Evolutionary conservation across 2,888 invertebrate genomes (phyloP).

Genomic region (Agonum fuliginosum): DNA sequence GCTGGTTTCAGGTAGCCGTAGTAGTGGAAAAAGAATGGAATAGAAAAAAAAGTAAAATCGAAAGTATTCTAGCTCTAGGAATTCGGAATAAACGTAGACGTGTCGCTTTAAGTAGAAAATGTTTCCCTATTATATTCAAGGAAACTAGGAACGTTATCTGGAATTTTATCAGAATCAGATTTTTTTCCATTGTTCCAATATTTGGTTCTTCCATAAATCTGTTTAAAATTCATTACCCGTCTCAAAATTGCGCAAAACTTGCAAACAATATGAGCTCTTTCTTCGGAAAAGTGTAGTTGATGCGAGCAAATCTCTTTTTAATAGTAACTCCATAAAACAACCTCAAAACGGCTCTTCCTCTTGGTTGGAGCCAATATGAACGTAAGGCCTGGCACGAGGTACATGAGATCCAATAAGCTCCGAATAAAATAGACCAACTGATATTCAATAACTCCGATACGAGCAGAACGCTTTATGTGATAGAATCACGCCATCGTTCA

Average conservation of each 20-base stretch:
- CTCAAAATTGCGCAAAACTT: neutral
- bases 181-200: too few relatives aligned
- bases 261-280: neutral
- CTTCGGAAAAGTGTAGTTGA: neutral
- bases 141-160: too few relatives aligned
- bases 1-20: too few relatives aligned
- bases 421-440: slow-evolving; percentile 36
- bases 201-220: too few relatives aligned
- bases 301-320: slow-evolving; percentile 48
- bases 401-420: slow-evolving; percentile 34
- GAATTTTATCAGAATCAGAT: too few relatives aligned
- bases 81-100: too few relatives aligned
- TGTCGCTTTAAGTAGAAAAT: too few relatives aligned
- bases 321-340: slow-evolving; percentile 45
- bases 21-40: too few relatives aligned
- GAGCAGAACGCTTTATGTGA: neutral
- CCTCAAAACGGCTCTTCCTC: slow-evolving; percentile 12
- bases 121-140: too few relatives aligned
- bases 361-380: slow-evolving; percentile 5
- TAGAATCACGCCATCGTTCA: slow-evolving; percentile 5
- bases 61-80: too few relatives aligned
- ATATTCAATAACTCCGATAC: slow-evolving; percentile 33
- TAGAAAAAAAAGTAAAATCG: too few relatives aligned
- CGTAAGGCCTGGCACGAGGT: neutral
- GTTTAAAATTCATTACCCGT: too few relatives aligned